Base-by-base conservation (phyloP, 2,797 vertebrate species). In the Triplophysa yarkandensis region DNA sequence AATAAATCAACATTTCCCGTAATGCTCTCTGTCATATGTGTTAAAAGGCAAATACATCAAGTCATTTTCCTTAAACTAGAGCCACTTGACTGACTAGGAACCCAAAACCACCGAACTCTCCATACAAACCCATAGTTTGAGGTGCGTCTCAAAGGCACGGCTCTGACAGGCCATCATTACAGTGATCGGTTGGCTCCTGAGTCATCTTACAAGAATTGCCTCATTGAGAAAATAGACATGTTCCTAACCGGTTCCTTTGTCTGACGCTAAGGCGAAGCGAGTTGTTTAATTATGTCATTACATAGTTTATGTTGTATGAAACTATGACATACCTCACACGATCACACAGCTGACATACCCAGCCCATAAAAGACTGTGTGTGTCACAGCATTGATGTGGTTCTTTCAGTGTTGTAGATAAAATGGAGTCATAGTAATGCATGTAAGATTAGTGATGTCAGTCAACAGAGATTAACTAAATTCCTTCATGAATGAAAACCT, bases 81-180 rank as follows among this genome's bases (percentile, higher is more conserved):
- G 61, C 57, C 30, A 21, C 46, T 46, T 65, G 34, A n/a, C 60
- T 21, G 69, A 71, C 69, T 54, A 58, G 62, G 80, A 80, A 46
- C 75, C 44, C 46, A 48, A 79, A 77, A 65, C 67, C 27, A 71
- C 68, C 64, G 64, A 76, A 32, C 41, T 68, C 50, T 77, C 19
- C 43, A 23, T 68, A 11, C 78, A 8, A 73, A 50, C 71, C 73
- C 60, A 16, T 57, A 55, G 57, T 77, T 77, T 65, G 70, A 72
- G 67, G 71, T 68, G 81, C 76, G 71, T 82, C 75, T 75, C 75
- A 76, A 80, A 75, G 65, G 77, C 71, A 64, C 21, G 16, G 27
- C 52, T 75, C 65, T 76, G 78, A 69, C 78, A 80, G 75, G 63
- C 21, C 32, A 64, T 80, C 71, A 80, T 82, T 82, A 80, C 23